A percentile compares a stretch with the other conserved stretches of the same genome.
Evolutionary conservation across 2,888 invertebrate species (phyloP).

Genomic region (Danaus chrysippus): DNA sequence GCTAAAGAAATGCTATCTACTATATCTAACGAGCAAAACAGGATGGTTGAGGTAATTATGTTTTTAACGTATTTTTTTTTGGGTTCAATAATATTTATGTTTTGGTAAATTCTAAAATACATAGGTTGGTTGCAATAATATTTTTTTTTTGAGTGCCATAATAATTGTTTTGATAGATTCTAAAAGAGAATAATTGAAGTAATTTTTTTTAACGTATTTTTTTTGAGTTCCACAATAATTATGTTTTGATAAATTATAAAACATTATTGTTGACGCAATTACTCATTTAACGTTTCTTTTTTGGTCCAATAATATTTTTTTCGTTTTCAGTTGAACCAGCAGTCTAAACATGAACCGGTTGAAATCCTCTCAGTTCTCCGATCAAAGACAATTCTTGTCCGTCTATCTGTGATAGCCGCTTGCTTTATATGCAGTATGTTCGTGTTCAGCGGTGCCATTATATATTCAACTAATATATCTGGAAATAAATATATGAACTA

Average conservation of each 20-base stretch:
- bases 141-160: too few relatives aligned
- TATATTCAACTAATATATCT: conserved; percentile 85
- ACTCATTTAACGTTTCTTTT: too few relatives aligned
- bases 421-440: conserved; percentile 88
- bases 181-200: too few relatives aligned
- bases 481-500: conserved; percentile 89
- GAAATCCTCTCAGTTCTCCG: conserved; percentile 50
- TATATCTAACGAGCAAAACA: conserved; percentile 52
- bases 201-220: too few relatives aligned
- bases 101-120: too few relatives aligned
- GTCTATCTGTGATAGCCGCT: conserved; percentile 59
- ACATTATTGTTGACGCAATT: conserved; percentile 48
- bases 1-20: conserved; percentile 67
- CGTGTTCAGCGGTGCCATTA: conserved; percentile 86
- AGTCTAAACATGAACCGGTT: conserved; percentile 31
- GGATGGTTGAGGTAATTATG: conserved; percentile 46
- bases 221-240: too few relatives aligned
- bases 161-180: too few relatives aligned
- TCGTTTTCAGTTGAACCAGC: conserved; percentile 39
- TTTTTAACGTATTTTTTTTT: too few relatives aligned
- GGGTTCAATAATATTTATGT: too few relatives aligned
- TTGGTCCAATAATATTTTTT: neutral
- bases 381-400: conserved; percentile 54
- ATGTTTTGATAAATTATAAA: too few relatives aligned
- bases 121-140: too few relatives aligned